phyloP scores from a whole-genome alignment of 2,113 vertebrate species.

The Brachyistius frenatus region DNA sequence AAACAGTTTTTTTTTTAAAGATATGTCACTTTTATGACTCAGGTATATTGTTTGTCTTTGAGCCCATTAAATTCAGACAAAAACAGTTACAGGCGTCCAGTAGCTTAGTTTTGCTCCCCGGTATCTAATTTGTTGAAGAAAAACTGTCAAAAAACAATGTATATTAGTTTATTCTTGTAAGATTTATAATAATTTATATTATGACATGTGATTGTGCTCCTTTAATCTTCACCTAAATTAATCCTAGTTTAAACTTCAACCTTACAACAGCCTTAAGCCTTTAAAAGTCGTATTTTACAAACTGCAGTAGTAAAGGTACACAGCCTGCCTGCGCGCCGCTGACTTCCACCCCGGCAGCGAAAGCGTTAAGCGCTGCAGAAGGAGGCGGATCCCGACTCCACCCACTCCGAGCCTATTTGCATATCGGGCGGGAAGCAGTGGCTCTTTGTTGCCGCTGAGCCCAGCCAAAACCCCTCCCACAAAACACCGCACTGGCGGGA shows the following conservation, averaged over 20 bases:
- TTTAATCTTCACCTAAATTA: background rate
- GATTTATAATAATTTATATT: background rate
- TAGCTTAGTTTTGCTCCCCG: background rate
- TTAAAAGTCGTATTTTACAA: background rate
- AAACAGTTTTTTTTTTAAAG: too few species aligned
- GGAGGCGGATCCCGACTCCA: slow-evolving; percentile 36
- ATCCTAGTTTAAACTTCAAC: background rate
- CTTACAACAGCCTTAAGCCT: background rate
- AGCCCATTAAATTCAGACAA: too few species aligned
- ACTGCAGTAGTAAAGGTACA: background rate
- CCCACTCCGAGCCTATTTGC: slow-evolving; percentile 64
- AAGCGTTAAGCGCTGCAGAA: slow-evolving; percentile 72
- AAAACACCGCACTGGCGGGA: slow-evolving; percentile 80
- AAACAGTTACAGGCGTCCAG: too few species aligned
- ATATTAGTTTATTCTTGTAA: background rate
- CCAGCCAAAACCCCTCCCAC: slow-evolving; percentile 67
- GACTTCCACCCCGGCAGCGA: slow-evolving; percentile 43
- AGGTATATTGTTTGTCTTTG: too few species aligned
- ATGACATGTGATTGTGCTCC: background rate
- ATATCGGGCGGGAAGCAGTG: slow-evolving; percentile 81
- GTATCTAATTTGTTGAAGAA: background rate
- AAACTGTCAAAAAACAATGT: background rate
- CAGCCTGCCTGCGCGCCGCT: background rate
- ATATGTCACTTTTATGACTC: too few species aligned
- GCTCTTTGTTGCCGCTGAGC: slow-evolving; percentile 74